Evolutionary conservation across 2,888 invertebrate species (phyloP), one percentile per base, ranked within the genome.

Genomic region (Pristionchus mayeri): DNA sequence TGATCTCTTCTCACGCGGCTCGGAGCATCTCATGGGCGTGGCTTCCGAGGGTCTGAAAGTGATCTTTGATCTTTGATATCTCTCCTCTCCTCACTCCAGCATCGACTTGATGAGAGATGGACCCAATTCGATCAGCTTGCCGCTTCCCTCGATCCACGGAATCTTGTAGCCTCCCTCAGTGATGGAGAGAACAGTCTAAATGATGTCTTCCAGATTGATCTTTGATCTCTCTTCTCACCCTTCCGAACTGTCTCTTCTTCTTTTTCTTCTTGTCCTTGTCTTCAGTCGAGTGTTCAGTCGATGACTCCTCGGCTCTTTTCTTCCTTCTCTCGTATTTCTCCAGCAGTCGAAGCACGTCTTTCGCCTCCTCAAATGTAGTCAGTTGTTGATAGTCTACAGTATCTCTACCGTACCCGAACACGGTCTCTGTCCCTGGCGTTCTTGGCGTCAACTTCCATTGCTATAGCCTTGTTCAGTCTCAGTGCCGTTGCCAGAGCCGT

Each of bases 101-200:
- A 67, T 67, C 13, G 40, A 30, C 67, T 67, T 67, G 67, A 67
- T 37, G 9, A 67, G 18, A 16, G 13, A 16, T 18, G 67, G 67
- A 21, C 67, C 67, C 37, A 67, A 37, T 37, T 67, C 67, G 21
- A 67, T 67, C 21, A 67, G 3, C 16, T 67, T 67, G 18, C 67
- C 67, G 37, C 37, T 67, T 16, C 67, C 67, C 21, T 67, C 67
- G 9, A 67, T 30, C 67, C 67, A 67, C 37, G 67, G 67, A 37
- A 67, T 67, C 67, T 67, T 67, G 67, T 67, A 67, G 21, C 67
- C 67, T 0, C 67, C 67, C 67, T 67, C 67, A 37, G 67, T 67
- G 18, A 67, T 37, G 21, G 67, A 67, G 13, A 67, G 34, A 40
- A 67, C 37, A 11, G 37, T 37, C 67, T 67, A 37, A 60, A 60